A percentile compares a stretch with the other conserved stretches of the same genome.
These are phyloP conservation scores for Oryctolagus cuniculus DNA, from an alignment of 2,113 vertebrate genomes.

Conservation along the genomic window DNA sequence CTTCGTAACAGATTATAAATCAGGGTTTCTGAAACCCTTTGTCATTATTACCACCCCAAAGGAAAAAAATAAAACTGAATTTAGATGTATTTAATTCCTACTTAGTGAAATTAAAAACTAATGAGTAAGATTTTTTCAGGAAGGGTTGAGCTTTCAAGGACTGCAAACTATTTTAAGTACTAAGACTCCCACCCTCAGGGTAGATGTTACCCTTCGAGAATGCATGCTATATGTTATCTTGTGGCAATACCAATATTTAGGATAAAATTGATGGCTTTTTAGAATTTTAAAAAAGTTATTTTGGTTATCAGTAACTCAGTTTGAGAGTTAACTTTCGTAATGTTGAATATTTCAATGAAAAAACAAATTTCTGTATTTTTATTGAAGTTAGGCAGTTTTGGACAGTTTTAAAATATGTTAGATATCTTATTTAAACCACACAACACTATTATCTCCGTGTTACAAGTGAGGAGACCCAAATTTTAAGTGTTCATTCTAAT, in stretches of 20 bases:
- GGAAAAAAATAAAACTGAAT: not conserved
- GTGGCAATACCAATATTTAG: not conserved
- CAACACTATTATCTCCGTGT: not conserved
- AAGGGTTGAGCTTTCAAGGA: not conserved
- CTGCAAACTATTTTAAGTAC: not conserved
- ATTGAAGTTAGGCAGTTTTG: not conserved
- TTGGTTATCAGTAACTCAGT: not conserved
- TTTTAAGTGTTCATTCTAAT: not conserved
- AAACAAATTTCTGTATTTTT: not conserved
- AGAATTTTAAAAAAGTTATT: not conserved
- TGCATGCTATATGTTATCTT: not conserved
- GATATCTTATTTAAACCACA: not conserved
- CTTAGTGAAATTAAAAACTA: constrained; percentile 12
- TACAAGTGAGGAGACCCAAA: not conserved
- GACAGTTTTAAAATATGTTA: not conserved
- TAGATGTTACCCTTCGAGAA: not conserved
- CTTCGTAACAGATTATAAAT: constrained; percentile 21
- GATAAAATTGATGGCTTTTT: not conserved
- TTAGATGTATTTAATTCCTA: not conserved
- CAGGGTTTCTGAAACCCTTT: not conserved
- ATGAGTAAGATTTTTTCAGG: not conserved
- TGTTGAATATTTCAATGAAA: not conserved
- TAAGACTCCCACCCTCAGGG: not conserved
- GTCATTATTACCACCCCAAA: not conserved
- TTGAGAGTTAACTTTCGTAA: not conserved